Evolutionary conservation across 2,888 invertebrate species (phyloP).

Genomic region (Trissonchulus latispiculum): DNA sequence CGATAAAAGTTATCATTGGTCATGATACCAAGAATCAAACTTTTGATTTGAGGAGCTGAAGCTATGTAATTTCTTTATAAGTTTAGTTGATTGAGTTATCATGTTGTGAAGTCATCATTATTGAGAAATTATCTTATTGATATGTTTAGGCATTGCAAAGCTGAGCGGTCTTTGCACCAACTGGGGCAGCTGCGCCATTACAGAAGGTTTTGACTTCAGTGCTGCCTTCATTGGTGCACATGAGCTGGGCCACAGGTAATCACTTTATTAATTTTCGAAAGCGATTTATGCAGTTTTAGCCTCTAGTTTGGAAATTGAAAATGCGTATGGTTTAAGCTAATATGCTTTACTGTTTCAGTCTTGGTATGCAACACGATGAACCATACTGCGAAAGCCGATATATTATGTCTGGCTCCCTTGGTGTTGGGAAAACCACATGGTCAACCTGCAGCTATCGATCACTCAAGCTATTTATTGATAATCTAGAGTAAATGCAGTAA

Average conservation of each 20-base stretch:
- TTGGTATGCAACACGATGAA: conserved; percentile 45
- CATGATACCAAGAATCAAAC: no score
- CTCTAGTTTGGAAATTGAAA: no score
- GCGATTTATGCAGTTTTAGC: no score
- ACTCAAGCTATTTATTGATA: not conserved
- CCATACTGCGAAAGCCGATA: conserved; percentile 38
- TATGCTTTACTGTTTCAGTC: conserved; percentile 33
- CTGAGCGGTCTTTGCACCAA: conserved; percentile 41
- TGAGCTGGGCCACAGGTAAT: conserved; percentile 44
- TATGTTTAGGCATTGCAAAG: conserved; percentile 38
- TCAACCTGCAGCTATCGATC: conserved; percentile 31
- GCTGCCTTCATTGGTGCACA: conserved; percentile 43
- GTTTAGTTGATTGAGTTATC: not conserved
- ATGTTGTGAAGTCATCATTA: not conserved
- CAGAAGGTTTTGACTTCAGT: conserved; percentile 43
- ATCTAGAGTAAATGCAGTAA: conserved; percentile 8
- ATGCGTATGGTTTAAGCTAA: no score
- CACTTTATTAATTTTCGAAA: no score
- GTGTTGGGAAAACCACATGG: conserved; percentile 44
- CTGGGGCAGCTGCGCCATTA: conserved; percentile 37
- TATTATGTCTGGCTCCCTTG: conserved; percentile 43
- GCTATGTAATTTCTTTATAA: no score
- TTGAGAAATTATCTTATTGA: not conserved
- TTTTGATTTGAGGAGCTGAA: not conserved
- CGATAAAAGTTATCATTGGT: no score